Conservation (phyloP, 2,797 vertebrate genomes). For the Myioborus miniatus region DNA sequence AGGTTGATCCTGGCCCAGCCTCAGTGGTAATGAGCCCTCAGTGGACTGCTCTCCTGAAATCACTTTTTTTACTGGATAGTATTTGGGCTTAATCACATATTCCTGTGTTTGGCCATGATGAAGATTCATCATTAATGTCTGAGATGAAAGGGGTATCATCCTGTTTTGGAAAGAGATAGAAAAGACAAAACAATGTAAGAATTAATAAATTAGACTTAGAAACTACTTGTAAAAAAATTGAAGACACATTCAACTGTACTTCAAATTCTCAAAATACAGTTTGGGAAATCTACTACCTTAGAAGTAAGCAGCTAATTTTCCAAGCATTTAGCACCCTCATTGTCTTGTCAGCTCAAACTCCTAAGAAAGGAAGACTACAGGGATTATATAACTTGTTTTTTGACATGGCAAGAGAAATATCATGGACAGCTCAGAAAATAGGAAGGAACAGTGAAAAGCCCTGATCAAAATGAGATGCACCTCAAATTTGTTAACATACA, state of each 20-base stretch:
- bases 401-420: not conserved
- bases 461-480: not conserved
- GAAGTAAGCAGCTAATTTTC: not conserved
- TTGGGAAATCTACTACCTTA: not conserved
- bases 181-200: not conserved
- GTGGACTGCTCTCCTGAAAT: slow-evolving; percentile 84
- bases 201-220: not conserved
- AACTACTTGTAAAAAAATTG: not conserved
- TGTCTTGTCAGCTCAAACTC: not conserved
- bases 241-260: not conserved
- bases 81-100: slow-evolving; percentile 91
- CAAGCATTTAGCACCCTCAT: not conserved
- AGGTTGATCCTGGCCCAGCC: slow-evolving; percentile 78
- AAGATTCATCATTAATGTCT: slow-evolving; percentile 81
- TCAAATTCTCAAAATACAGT: not conserved
- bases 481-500: not conserved
- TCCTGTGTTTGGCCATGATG: slow-evolving; percentile 88
- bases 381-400: not conserved
- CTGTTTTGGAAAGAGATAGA: slow-evolving; percentile 69
- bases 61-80: slow-evolving; percentile 82
- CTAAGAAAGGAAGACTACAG: not conserved
- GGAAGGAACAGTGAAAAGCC: not conserved
- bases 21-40: slow-evolving; percentile 85
- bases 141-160: slow-evolving; percentile 81
- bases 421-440: not conserved